A percentile compares a stretch with the other conserved stretches of the same genome.
Evolutionary conservation across 2,113 vertebrate genomes (phyloP).

Genomic region (Caretta caretta): DNA sequence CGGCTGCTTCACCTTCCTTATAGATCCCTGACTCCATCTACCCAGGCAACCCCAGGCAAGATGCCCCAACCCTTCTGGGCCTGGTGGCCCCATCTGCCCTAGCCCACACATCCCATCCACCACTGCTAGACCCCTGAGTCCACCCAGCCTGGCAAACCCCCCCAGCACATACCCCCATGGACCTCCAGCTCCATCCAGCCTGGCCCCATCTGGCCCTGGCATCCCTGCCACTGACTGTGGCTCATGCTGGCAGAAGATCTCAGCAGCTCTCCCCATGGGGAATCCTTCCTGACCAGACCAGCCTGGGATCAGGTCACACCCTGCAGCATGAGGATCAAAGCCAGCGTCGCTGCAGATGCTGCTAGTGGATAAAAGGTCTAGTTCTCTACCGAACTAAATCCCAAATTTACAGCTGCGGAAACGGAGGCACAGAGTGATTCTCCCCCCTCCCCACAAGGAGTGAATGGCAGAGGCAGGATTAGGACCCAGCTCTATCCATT

Average conservation of each 20-base stretch:
- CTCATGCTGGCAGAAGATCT: background rate
- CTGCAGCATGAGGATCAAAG: background rate
- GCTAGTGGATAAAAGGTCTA: too few relatives aligned
- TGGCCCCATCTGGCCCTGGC: too few relatives aligned
- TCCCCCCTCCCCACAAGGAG: too few relatives aligned
- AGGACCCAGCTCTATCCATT: background rate
- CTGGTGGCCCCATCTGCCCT: background rate
- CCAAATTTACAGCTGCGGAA: too few relatives aligned
- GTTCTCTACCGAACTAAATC: background rate
- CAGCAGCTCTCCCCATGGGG: too few relatives aligned
- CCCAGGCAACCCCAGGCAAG: background rate
- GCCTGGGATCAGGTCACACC: background rate
- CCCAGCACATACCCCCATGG: too few relatives aligned
- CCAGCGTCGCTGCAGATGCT: background rate
- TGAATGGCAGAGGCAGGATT: background rate
- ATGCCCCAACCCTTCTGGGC: background rate
- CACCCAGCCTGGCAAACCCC: too few relatives aligned
- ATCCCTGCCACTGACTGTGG: too few relatives aligned
- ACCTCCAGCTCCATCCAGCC: too few relatives aligned
- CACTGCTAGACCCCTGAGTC: background rate
- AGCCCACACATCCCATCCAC: background rate
- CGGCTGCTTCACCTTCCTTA: background rate
- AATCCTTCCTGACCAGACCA: background rate
- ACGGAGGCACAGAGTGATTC: too few relatives aligned
- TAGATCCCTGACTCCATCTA: background rate